Conservation (phyloP, 2,113 vertebrate genomes). For the Psilopogon haemacephalus region DNA sequence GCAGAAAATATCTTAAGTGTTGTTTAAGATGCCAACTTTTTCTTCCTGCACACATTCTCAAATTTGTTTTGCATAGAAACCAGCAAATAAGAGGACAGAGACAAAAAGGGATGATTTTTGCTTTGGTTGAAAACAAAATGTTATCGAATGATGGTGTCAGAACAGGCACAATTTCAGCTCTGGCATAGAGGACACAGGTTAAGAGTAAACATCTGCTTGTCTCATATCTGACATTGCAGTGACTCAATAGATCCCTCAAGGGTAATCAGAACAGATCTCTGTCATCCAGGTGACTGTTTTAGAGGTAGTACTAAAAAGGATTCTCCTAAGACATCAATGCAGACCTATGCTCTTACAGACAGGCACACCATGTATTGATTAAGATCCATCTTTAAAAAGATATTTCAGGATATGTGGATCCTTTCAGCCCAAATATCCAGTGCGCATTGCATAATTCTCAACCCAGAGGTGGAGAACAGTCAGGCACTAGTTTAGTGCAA, state of each 20-base stretch:
- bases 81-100: not conserved
- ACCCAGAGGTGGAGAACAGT: not conserved
- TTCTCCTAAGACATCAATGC: not conserved
- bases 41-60: not conserved
- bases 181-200: not conserved
- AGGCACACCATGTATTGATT: not conserved
- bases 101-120: not conserved
- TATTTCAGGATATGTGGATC: not conserved
- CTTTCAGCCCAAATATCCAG: not conserved
- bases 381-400: not conserved
- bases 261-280: not conserved
- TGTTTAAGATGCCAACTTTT: not conserved
- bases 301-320: not conserved
- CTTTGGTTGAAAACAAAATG: not conserved
- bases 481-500: not conserved
- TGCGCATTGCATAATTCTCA: not conserved
- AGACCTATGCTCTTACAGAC: not conserved
- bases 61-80: not conserved
- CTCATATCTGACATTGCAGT: not conserved
- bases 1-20: not conserved
- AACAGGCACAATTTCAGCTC: not conserved
- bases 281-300: not conserved
- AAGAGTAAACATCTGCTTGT: not conserved
- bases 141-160: not conserved
- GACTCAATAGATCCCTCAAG: not conserved